phyloP scores from a whole-genome alignment of 2,113 vertebrate species.

The Lepidothrix coronata region DNA sequence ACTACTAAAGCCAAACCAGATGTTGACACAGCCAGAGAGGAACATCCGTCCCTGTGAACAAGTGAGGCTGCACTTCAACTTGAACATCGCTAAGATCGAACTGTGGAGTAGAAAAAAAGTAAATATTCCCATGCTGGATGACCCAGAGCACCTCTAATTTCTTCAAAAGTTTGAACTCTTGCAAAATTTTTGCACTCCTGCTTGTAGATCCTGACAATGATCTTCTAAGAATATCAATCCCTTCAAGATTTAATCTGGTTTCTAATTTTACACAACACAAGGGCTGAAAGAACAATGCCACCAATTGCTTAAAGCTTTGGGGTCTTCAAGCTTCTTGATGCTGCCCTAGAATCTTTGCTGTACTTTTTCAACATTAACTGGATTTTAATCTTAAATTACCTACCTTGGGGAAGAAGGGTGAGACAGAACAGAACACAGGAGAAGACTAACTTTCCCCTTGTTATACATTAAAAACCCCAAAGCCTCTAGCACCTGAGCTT shows the following conservation, averaged over 20 bases:
- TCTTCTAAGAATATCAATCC: background rate
- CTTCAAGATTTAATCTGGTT: background rate
- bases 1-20: background rate
- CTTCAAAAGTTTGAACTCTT: background rate
- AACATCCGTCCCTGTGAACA: background rate
- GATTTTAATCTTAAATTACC: background rate
- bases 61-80: background rate
- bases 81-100: background rate
- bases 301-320: background rate
- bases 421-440: background rate
- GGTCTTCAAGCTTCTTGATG: background rate
- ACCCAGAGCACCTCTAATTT: background rate
- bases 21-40: background rate
- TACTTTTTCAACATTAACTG: background rate
- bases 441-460: background rate
- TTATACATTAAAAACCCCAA: background rate
- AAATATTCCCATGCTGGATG: background rate
- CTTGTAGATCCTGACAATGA: background rate
- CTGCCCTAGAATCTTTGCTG: background rate
- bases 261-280: background rate
- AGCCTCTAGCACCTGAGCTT: background rate
- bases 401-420: background rate
- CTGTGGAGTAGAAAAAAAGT: background rate
- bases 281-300: background rate
- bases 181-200: background rate